Conservation (phyloP, 2,888 invertebrate species). For the Drosophila mercatorum region DNA sequence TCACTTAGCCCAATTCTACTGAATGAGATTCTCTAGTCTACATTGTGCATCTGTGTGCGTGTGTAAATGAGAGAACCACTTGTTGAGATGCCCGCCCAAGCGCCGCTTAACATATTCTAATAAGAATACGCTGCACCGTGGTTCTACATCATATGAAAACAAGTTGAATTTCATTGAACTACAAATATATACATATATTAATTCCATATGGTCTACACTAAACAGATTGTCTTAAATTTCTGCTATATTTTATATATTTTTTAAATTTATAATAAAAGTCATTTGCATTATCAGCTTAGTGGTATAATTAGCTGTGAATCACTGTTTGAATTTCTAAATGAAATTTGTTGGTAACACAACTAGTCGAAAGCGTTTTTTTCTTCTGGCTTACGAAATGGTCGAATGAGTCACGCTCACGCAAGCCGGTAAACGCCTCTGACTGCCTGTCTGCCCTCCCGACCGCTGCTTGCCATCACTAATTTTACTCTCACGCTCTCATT, state of each 20-base stretch:
- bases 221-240: background rate
- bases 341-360: constrained; percentile 31
- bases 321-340: background rate
- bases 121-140: constrained; percentile 32
- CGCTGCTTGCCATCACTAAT: constrained; percentile 5
- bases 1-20: constrained; percentile 22
- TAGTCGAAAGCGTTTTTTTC: constrained; percentile 28
- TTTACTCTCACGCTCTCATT: constrained; percentile 35
- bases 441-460: background rate
- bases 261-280: background rate
- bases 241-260: background rate
- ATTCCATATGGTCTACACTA: background rate
- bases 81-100: constrained; percentile 33
- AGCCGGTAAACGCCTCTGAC: constrained; percentile 44
- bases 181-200: background rate
- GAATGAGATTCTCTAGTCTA: constrained; percentile 3
- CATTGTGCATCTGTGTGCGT: constrained; percentile 2
- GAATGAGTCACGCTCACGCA: constrained; percentile 49
- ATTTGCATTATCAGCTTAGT: no score
- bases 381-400: constrained; percentile 44
- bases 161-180: background rate
- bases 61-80: constrained; percentile 38
- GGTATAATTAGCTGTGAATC: background rate
- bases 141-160: constrained; percentile 1
- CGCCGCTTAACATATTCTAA: constrained; percentile 26